Conservation (phyloP, 2,113 vertebrate species). For the Haliaeetus leucogaster region DNA sequence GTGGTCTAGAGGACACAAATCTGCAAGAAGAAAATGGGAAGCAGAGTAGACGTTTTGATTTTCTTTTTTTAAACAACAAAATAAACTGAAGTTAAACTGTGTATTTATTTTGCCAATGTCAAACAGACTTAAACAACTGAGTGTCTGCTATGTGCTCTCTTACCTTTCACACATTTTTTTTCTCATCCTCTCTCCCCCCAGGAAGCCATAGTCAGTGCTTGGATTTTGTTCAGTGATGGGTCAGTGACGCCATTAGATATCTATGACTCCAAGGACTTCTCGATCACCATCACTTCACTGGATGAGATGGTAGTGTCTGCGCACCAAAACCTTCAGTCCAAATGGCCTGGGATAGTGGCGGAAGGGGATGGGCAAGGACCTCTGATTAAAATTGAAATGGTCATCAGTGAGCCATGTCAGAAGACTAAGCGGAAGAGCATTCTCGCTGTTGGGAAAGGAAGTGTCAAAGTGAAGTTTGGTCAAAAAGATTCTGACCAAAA, state of each 20-base stretch:
- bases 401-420: slow-evolving; percentile 92
- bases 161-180: not conserved
- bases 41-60: not conserved
- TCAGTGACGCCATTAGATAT: slow-evolving; percentile 90
- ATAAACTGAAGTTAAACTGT: not conserved
- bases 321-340: slow-evolving; percentile 75
- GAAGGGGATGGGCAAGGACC: slow-evolving; percentile 91
- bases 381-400: slow-evolving; percentile 89
- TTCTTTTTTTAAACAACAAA: not conserved
- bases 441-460: slow-evolving; percentile 87
- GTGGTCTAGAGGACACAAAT: not conserved
- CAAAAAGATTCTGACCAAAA: slow-evolving; percentile 71
- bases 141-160: not conserved
- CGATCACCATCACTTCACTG: slow-evolving; percentile 82
- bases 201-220: slow-evolving; percentile 90
- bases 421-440: slow-evolving; percentile 94
- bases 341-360: slow-evolving; percentile 83
- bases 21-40: not conserved
- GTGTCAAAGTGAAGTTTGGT: slow-evolving; percentile 84
- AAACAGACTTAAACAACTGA: not conserved
- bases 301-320: slow-evolving; percentile 88
- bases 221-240: slow-evolving; percentile 95
- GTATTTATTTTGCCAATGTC: not conserved
- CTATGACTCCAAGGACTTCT: slow-evolving; percentile 92
- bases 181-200: slow-evolving; percentile 22